These are phyloP conservation scores for Nothoprocta perdicaria DNA, from an alignment of 2,113 vertebrate species.

Conservation along the genomic window DNA sequence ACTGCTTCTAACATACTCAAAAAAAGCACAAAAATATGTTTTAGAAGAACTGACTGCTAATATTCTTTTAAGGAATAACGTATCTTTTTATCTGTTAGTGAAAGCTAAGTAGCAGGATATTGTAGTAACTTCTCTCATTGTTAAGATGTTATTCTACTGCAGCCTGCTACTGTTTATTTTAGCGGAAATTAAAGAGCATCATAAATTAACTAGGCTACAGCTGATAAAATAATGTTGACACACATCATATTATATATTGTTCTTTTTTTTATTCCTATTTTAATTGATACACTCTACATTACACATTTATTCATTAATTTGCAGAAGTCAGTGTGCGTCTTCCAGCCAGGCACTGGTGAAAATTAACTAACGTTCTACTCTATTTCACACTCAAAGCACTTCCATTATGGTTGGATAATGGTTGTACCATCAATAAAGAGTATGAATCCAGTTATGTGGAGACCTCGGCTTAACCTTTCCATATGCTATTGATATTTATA, in stretches of 20 bases:
- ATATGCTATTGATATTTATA: conserved; percentile 79
- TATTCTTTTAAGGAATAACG: background rate
- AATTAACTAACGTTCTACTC: conserved; percentile 65
- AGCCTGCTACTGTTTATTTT: background rate
- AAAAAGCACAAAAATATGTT: background rate
- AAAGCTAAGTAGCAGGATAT: background rate
- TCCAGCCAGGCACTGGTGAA: conserved; percentile 12
- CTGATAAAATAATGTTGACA: background rate
- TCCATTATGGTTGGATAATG: conserved; percentile 73
- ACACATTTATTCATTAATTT: background rate
- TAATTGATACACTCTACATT: background rate
- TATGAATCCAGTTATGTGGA: conserved; percentile 63
- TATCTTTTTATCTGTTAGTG: background rate
- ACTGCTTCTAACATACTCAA: background rate
- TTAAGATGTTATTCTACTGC: background rate
- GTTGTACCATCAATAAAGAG: conserved; percentile 71
- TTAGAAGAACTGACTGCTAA: background rate
- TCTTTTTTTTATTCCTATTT: background rate
- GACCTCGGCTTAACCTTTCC: conserved; percentile 69
- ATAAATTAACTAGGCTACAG: background rate
- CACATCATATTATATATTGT: background rate
- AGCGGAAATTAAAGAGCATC: background rate
- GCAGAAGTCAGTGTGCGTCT: conserved; percentile 12
- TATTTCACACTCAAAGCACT: conserved; percentile 73
- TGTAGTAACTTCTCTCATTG: background rate